These are phyloP conservation scores for Melanotaenia duboulayi DNA, from an alignment of 2,113 vertebrate genomes.

Conservation along the genomic window DNA sequence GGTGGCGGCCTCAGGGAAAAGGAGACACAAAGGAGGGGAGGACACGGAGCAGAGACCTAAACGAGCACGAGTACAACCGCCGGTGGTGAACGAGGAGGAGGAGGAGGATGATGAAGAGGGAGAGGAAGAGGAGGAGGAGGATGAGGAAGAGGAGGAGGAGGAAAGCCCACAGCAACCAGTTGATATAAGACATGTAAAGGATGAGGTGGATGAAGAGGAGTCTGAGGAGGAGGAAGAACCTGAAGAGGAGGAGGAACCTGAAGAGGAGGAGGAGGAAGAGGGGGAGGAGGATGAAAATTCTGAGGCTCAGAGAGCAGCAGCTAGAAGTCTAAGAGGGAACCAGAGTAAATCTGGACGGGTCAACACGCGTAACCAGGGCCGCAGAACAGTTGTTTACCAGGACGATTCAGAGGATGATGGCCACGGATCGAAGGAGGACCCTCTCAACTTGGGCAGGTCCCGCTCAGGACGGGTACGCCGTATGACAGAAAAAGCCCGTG, in stretches of 20 bases:
- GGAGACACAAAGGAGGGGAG: slow-evolving; percentile 80
- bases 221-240: slow-evolving; percentile 76
- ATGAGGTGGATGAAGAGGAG: slow-evolving; percentile 66
- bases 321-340: slow-evolving; percentile 66
- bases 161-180: slow-evolving; percentile 71
- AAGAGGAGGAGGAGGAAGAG: slow-evolving; percentile 76
- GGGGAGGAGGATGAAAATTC: slow-evolving; percentile 74
- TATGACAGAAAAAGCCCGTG: slow-evolving; percentile 98
- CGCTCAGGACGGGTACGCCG: slow-evolving; percentile 96
- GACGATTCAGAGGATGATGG: slow-evolving; percentile 95
- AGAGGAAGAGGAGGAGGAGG: slow-evolving; percentile 72
- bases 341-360: slow-evolving; percentile 85
- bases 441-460: slow-evolving; percentile 95
- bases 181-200: slow-evolving; percentile 64
- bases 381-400: slow-evolving; percentile 93
- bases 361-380: slow-evolving; percentile 95
- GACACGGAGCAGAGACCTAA: slow-evolving; percentile 74
- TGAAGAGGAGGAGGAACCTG: slow-evolving; percentile 32
- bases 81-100: slow-evolving; percentile 76
- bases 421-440: slow-evolving; percentile 88
- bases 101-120: slow-evolving; percentile 66
- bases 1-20: slow-evolving; percentile 69
- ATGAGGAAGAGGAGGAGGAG: slow-evolving; percentile 66
- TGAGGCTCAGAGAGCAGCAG: slow-evolving; percentile 70
- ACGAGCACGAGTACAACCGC: slow-evolving; percentile 70